Percentiles rank a stretch among this genome's conserved stretches.
These are phyloP conservation scores for Sakesphorus luctuosus DNA, from an alignment of 2,113 vertebrate species.

Conservation along the genomic window DNA sequence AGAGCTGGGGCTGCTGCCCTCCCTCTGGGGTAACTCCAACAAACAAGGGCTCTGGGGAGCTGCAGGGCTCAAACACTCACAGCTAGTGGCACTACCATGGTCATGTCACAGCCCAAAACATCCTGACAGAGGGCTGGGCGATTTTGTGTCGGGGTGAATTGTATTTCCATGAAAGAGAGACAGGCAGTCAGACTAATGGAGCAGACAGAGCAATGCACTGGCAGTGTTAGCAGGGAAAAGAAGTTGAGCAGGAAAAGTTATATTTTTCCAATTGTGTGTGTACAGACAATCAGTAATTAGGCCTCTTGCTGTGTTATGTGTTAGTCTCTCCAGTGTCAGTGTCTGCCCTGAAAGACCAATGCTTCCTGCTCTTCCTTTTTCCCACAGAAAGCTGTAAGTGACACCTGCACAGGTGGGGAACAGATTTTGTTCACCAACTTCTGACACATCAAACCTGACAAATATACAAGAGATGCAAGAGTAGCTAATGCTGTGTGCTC, in stretches of 20 bases:
- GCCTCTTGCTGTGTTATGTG: background rate
- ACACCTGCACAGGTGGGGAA: background rate
- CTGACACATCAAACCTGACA: slow-evolving; percentile 19
- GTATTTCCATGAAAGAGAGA: background rate
- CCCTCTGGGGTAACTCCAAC: background rate
- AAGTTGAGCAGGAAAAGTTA: background rate
- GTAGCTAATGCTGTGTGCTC: slow-evolving; percentile 19
- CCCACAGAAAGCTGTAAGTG: background rate
- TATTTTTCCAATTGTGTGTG: background rate
- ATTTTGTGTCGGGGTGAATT: background rate
- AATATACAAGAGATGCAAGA: slow-evolving; percentile 13
- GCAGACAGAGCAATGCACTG: background rate
- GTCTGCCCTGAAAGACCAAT: background rate
- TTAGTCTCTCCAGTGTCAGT: background rate
- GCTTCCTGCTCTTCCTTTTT: background rate
- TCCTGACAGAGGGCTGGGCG: background rate
- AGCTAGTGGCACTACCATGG: background rate
- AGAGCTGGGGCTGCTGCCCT: background rate
- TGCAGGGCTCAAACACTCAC: background rate
- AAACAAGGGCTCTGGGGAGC: background rate
- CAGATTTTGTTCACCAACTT: background rate
- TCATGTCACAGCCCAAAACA: background rate
- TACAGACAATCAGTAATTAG: background rate
- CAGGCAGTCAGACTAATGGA: background rate
- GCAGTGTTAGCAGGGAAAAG: background rate